phyloP scores from a whole-genome alignment of 2,888 invertebrate genomes.

The Quadriops clusia region DNA sequence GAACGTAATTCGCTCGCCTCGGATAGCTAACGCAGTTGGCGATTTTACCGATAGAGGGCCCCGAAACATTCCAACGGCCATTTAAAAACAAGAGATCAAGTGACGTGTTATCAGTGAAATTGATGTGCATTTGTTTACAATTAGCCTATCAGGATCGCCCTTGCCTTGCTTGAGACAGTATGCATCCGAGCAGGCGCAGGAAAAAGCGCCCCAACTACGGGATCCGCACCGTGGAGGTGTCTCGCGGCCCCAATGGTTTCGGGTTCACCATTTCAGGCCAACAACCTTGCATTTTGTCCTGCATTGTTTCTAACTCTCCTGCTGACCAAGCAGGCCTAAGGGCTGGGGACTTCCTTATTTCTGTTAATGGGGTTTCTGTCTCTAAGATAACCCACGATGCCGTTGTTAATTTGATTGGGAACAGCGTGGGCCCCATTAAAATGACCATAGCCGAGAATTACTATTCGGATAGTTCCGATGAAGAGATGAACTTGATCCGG shows the following conservation, averaged over 20 bases:
- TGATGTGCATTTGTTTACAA: conserved; percentile 13
- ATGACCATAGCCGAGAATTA: conserved; percentile 81
- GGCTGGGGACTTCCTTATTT: conserved; percentile 84
- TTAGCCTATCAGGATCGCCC: neutral
- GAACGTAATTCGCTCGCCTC: too few species aligned
- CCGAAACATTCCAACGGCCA: conserved; percentile 26
- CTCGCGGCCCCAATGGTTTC: conserved; percentile 79
- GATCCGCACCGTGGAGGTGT: conserved; percentile 73
- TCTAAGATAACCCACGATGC: conserved; percentile 88
- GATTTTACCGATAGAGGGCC: too few species aligned
- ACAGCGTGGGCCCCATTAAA: conserved; percentile 68
- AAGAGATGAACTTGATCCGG: conserved; percentile 46
- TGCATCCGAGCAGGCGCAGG: conserved; percentile 51
- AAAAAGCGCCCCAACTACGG: conserved; percentile 64
- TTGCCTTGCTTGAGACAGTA: conserved; percentile 22
- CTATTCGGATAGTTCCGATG: conserved; percentile 76
- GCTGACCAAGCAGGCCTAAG: conserved; percentile 83
- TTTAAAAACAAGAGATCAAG: conserved; percentile 27
- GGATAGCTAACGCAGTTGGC: too few species aligned
- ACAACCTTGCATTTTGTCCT: conserved; percentile 88
- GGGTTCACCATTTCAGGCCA: conserved; percentile 98
- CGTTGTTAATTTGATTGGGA: conserved; percentile 82
- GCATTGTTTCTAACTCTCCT: conserved; percentile 81
- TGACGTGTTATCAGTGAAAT: conserved; percentile 21
- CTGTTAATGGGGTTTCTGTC: conserved; percentile 84